Base-by-base conservation (phyloP, 2,888 invertebrate genomes). In the Noctua comes region DNA sequence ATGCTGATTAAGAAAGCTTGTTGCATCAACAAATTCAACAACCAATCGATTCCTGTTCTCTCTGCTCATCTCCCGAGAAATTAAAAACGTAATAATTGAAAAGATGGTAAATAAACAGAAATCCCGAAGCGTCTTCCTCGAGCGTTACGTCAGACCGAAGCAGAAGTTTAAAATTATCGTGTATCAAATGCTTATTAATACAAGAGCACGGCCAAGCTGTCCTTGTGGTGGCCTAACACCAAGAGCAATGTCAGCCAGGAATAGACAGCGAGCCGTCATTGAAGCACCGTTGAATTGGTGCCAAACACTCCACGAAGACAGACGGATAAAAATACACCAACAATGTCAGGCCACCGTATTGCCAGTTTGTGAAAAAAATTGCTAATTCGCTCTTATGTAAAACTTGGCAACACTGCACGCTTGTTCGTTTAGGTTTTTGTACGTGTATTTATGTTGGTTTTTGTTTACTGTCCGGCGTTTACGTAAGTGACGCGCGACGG, bases 211-310 rank as follows among this genome's bases (percentile, higher is more conserved):
- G 86, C 83, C 84, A 76, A 27, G 70, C 78, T 85, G 93, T 94
- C 93, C 94, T 94, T 93, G 88, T 73, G 64, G 36, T 78, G 80
- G 91, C 83, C 83, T 88, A 83, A 88, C 80, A 89, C 85, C 94
- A 95, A 95, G 95, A 94, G 93, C 96, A 96, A 96, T 95, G 96
- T 94, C 95, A 92, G 92, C 90, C 94, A 90, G 91, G 93, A 96
- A 96, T 96, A 96, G 95, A 93, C 87, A 91, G 85, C 79, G 87
- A 86, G 89, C 86, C 90, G 91, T 91, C 92, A 92, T 93, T 93
- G 91, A 93, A 92, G 92, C 91, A 89, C 90, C 86, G 92, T 95
- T 95, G 95, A 95, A 91, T 89, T 82, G 82, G 82, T 95, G 95
- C 95, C 96, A 96, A 91, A 78, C 88, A 85, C 89, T 91, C 88